These are phyloP conservation scores for Drosophila borborema DNA, from an alignment of 2,888 invertebrate genomes.

Conservation along the genomic window DNA sequence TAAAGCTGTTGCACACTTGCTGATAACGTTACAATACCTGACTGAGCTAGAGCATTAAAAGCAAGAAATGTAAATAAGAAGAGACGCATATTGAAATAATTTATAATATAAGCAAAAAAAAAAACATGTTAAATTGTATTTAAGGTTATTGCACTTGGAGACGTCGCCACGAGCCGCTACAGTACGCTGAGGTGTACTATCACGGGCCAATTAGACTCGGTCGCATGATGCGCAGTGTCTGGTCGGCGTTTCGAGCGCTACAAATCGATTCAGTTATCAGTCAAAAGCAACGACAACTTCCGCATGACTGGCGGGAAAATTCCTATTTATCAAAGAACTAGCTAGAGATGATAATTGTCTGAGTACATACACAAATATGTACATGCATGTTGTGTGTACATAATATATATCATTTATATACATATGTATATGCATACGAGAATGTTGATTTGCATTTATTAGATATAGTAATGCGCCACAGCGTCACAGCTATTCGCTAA, in stretches of 20 bases:
- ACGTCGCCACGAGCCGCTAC: constrained; percentile 24
- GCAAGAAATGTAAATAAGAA: constrained; percentile 19
- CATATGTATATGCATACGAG: neutral
- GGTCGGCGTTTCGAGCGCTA: constrained; percentile 28
- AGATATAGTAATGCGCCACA: constrained; percentile 60
- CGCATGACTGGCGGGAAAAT: constrained; percentile 10
- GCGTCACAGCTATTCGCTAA: constrained; percentile 52
- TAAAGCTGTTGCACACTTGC: neutral
- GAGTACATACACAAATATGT: neutral
- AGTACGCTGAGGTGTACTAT: constrained; percentile 12
- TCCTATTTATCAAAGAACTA: constrained; percentile 27
- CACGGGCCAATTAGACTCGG: constrained; percentile 25
- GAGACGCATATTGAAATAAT: constrained; percentile 27
- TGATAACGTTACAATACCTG: constrained; percentile 1
- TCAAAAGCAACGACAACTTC: constrained; percentile 28
- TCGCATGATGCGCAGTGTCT: constrained; percentile 36
- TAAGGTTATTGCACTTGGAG: constrained; percentile 67
- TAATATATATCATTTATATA: neutral
- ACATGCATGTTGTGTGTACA: neutral
- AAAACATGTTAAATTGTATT: constrained; percentile 39
- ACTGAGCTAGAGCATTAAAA: neutral
- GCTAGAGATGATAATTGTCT: constrained; percentile 16
- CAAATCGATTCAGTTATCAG: constrained; percentile 27
- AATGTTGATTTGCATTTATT: constrained; percentile 44
- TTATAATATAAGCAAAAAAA: constrained; percentile 3